Evolutionary conservation across 2,113 vertebrate genomes (phyloP), one percentile per base, ranked within the genome.

Genomic region (Microtus montanus): DNA sequence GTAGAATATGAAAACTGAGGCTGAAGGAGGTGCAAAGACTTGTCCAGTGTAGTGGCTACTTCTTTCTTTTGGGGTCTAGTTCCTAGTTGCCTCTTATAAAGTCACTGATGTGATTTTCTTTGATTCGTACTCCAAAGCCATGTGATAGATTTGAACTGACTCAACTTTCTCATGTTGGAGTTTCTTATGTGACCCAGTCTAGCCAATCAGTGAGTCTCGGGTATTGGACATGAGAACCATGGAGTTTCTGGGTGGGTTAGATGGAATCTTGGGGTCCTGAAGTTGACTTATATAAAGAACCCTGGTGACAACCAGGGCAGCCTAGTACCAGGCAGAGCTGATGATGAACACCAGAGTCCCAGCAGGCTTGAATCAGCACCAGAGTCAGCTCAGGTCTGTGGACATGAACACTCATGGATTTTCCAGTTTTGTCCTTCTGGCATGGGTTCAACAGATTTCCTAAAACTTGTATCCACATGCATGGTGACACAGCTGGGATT

Each of bases 391-490:
- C 0, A 0, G 28, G n/a, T 58, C 79, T 93, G 58, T 30, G 11
- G 14, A 41, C n/a, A 87, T 11, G 80, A 0, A 1, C 3, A 20
- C 15, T 6, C 0, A 9, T 64, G 6, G 14, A 33, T n/a, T 82
- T 68, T 10, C 9, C 9, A 52, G 35, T 61, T 77, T 73, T 80
- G 28, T 61, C 35, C n/a, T 63, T 93, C 89, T 17, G 58, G 35
- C 71, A 28, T 94, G 61, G 63, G 35, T 20, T 73, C n/a, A 79
- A 17, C 2, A 74, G 87, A n/a, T 47, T 83, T 96, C 47, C 84
- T 94, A 87, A 82, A 52, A 79, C 17, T 89, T 89, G 17, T 49
- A 49, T 41, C 49, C 61, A 89, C 47, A 89, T 30, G 30, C 64
- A 38, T 87, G 4, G 2, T 87, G 84, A 91, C 74, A 79, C 2